These are phyloP conservation scores for Atrichornis clamosus DNA, from an alignment of 2,113 vertebrate species.

Conservation along the genomic window DNA sequence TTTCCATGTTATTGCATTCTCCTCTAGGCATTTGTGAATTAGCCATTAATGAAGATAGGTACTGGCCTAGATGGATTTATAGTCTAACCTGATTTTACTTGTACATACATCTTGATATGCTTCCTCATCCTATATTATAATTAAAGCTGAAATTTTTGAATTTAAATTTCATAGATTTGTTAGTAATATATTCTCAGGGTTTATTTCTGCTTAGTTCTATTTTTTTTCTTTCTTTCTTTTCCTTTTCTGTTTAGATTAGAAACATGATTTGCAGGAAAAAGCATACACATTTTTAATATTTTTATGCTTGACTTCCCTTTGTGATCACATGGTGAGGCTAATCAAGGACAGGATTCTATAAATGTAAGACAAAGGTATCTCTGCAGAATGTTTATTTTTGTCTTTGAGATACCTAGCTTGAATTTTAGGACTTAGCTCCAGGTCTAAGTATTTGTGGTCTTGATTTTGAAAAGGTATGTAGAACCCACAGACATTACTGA, in stretches of 20 bases:
- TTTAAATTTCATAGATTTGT: not conserved
- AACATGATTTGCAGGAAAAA: not conserved
- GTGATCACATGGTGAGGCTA: not conserved
- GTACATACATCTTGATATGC: not conserved
- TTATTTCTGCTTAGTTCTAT: not conserved
- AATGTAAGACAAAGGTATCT: not conserved
- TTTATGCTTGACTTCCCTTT: slow-evolving; percentile 5
- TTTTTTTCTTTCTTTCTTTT: not conserved
- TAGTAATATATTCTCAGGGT: not conserved
- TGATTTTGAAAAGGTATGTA: not conserved
- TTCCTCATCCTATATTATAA: not conserved
- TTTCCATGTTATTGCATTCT: not conserved
- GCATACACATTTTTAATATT: not conserved
- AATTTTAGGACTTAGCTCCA: not conserved
- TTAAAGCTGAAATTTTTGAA: not conserved
- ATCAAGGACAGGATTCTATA: not conserved
- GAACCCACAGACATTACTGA: not conserved
- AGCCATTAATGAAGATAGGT: not conserved
- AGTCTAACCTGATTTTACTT: not conserved
- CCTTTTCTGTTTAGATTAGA: slow-evolving; percentile 1
- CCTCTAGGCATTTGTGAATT: not conserved
- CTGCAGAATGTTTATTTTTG: not conserved
- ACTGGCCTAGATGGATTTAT: not conserved
- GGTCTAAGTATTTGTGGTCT: not conserved
- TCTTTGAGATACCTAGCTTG: not conserved